Evolutionary conservation across 2,797 vertebrate species (phyloP), one percentile per base, ranked within the genome.

Genomic region (Enoplosus armatus): DNA sequence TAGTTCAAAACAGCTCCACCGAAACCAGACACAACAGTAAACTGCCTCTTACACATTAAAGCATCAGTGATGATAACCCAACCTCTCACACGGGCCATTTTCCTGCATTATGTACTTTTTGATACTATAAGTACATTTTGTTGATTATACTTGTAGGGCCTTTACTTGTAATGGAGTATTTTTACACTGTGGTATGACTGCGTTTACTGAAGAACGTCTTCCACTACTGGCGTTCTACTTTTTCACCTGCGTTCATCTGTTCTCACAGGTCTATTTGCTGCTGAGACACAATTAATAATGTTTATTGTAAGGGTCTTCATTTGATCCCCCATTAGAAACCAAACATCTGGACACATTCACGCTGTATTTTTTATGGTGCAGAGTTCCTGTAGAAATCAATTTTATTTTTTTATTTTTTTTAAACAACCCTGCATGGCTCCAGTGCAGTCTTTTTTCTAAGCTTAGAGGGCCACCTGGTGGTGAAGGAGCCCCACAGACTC

Each of bases 391-490:
- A 43, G 4, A 41, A n/a, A 26, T 31, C 41, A 16, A n/a, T n/a
- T n/a, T n/a, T n/a, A n/a, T n/a, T n/a, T n/a, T n/a, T n/a, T n/a
- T 3, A n/a, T 43, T 31, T 51, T 45, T 14, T 1, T 12, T 26
- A 53, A n/a, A 12, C 9, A 39, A 5, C 3, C 37, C 2, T 18
- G 54, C 27, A 7, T 11, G 18, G 7, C 26, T 35, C 8, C 37
- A 22, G 26, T n/a, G 41, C 12, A 8, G 8, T 15, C 2, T 74
- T 53, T 70, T n/a, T 37, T 18, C 51, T 60, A 6, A 58, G 71
- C 59, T 68, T 56, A 69, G 55, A 67, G 54, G 16, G 88, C 58
- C 88, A 68, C 74, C 88, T 90, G 70, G 66, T 91, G 90, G 86
- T 55, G 60, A 62, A n/a, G 27, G 2, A 31, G 62, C 4, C 3